Percentiles rank a stretch among this genome's conserved stretches.
Conservation (phyloP, 2,888 invertebrate genomes). For the Sialis lutaria region DNA sequence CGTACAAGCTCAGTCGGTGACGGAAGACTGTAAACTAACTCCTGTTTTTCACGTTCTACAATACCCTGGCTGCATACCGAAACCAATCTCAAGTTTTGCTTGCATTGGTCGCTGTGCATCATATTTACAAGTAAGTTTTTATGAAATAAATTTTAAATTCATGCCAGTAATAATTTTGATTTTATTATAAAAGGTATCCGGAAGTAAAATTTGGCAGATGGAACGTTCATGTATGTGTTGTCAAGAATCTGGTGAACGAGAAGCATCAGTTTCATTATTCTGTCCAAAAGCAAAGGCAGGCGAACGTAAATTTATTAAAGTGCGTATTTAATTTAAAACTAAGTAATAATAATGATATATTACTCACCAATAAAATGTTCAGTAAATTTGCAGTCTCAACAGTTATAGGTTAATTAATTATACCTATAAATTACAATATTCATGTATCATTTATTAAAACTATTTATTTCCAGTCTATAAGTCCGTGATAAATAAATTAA, state of each 20-base stretch:
- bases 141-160: not conserved
- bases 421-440: no score
- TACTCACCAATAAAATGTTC: no score
- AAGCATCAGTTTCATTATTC: slow-evolving; percentile 72
- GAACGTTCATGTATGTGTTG: slow-evolving; percentile 91
- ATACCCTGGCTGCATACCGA: slow-evolving; percentile 81
- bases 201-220: slow-evolving; percentile 93
- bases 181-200: slow-evolving; percentile 53
- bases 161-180: not conserved
- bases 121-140: slow-evolving; percentile 61
- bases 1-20: slow-evolving; percentile 22
- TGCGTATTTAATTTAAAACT: slow-evolving; percentile 17
- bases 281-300: slow-evolving; percentile 81
- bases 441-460: no score
- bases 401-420: no score
- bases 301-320: slow-evolving; percentile 71
- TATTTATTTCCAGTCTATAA: no score
- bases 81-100: slow-evolving; percentile 85
- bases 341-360: no score
- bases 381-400: no score
- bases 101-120: slow-evolving; percentile 83
- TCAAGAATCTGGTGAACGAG: slow-evolving; percentile 83
- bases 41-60: slow-evolving; percentile 83
- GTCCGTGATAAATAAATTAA: no score
- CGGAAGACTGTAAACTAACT: slow-evolving; percentile 77